A percentile compares a stretch with the other conserved stretches of the same genome.
phyloP scores from a whole-genome alignment of 1,140 invertebrate genomes.

The Neodiprion pinetum region DNA sequence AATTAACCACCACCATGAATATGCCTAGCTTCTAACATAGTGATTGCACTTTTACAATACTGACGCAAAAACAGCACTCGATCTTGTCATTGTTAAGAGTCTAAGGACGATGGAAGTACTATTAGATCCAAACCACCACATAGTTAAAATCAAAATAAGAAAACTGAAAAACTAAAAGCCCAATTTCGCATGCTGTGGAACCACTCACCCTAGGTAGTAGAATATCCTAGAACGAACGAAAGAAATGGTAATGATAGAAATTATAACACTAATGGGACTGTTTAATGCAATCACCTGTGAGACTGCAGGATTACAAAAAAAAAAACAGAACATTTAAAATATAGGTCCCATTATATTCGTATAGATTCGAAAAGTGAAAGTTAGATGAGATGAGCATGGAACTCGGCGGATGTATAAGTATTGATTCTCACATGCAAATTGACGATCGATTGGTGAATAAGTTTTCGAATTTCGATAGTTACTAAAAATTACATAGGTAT shows the following conservation, averaged over 20 bases:
- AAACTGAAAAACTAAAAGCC: conserved; percentile 31
- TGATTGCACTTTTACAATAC: not conserved
- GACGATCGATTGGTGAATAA: too few relatives aligned
- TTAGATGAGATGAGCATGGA: too few relatives aligned
- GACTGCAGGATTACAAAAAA: too few relatives aligned
- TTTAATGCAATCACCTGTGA: not conserved
- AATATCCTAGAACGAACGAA: conserved; percentile 54
- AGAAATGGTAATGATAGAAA: conserved; percentile 25
- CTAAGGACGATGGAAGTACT: not conserved
- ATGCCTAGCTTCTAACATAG: too few relatives aligned
- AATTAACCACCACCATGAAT: too few relatives aligned
- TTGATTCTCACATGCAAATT: too few relatives aligned
- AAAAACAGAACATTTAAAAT: too few relatives aligned
- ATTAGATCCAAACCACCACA: conserved; percentile 44
- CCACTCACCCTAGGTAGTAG: conserved; percentile 51
- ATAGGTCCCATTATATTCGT: too few relatives aligned
- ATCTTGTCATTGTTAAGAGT: not conserved
- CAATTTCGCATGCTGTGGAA: conserved; percentile 32
- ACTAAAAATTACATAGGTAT: too few relatives aligned
- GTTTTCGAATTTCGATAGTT: too few relatives aligned
- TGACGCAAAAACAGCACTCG: not conserved
- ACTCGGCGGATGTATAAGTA: too few relatives aligned
- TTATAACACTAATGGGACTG: not conserved
- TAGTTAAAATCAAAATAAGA: conserved; percentile 26
- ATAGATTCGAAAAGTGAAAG: too few relatives aligned